Evolutionary conservation across 2,113 vertebrate species (phyloP).

Genomic region (Pseudopodoces humilis): DNA sequence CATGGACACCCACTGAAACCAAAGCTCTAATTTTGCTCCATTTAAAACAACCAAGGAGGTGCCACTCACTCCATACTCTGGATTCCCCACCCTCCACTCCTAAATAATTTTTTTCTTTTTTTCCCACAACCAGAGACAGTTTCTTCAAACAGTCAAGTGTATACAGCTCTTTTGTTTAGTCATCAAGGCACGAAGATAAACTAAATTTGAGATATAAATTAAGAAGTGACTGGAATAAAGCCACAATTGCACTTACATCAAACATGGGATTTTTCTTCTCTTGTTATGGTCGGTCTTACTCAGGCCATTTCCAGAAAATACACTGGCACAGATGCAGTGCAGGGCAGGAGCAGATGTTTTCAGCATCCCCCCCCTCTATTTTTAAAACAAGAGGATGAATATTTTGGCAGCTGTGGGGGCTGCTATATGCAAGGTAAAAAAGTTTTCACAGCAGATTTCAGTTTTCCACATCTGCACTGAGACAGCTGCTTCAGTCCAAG

Average conservation of each 20-base stretch:
- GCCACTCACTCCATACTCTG: neutral
- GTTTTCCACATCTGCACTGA: neutral
- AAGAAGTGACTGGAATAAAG: conserved; percentile 59
- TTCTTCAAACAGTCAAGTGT: conserved; percentile 58
- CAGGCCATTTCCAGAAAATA: conserved; percentile 31
- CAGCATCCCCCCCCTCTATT: neutral
- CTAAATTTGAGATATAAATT: conserved; percentile 49
- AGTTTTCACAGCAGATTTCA: conserved; percentile 5
- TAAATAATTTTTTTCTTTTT: neutral
- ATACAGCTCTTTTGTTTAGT: conserved; percentile 53
- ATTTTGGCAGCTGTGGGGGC: conserved; percentile 41
- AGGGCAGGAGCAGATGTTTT: conserved; percentile 37
- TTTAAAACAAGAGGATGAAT: conserved; percentile 4
- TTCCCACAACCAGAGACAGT: conserved; percentile 28
- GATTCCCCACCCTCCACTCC: neutral
- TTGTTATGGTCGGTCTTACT: conserved; percentile 33
- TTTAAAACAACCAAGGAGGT: neutral
- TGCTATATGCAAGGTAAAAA: conserved; percentile 10
- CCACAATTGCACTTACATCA: conserved; percentile 57
- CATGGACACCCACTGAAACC: neutral
- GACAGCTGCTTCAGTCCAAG: neutral
- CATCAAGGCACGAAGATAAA: conserved; percentile 35
- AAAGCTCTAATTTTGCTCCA: neutral
- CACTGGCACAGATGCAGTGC: conserved; percentile 30
- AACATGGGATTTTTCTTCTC: conserved; percentile 7